Evolutionary conservation across 2,888 invertebrate genomes (phyloP).

Genomic region (Troides helena): DNA sequence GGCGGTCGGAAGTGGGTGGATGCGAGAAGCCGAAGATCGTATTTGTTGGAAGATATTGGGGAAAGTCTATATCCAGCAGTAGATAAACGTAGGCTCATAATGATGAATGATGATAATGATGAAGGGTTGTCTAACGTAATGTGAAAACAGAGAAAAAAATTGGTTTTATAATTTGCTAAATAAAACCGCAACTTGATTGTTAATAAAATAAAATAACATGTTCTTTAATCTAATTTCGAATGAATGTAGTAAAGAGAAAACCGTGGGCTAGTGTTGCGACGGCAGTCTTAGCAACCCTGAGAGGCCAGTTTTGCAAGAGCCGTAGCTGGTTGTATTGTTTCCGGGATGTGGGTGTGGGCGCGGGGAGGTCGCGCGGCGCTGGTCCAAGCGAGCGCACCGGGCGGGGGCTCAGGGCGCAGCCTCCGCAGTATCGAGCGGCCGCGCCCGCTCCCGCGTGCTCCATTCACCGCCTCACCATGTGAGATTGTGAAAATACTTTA

Average conservation of each 20-base stretch:
- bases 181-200: too few species aligned
- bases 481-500: slow-evolving; percentile 25
- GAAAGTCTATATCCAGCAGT: neutral
- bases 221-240: neutral
- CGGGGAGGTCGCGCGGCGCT: neutral
- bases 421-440: slow-evolving; percentile 54
- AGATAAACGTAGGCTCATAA: too few species aligned
- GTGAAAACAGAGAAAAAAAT: too few species aligned
- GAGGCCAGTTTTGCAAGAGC: slow-evolving; percentile 8
- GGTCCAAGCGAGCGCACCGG: slow-evolving; percentile 37
- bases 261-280: neutral
- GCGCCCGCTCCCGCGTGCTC: slow-evolving; percentile 50
- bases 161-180: too few species aligned
- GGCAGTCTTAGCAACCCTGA: neutral
- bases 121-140: neutral
- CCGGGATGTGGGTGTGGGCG: neutral
- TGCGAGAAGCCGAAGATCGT: too few species aligned
- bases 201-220: neutral
- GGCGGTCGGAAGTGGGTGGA: too few species aligned
- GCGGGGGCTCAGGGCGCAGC: slow-evolving; percentile 49
- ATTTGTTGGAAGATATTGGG: too few species aligned
- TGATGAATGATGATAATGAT: too few species aligned
- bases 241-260: neutral
- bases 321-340: neutral
- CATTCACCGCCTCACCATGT: slow-evolving; percentile 49